Base-by-base conservation (phyloP, 1,140 invertebrate species). In the Neodiprion fabricii region DNA sequence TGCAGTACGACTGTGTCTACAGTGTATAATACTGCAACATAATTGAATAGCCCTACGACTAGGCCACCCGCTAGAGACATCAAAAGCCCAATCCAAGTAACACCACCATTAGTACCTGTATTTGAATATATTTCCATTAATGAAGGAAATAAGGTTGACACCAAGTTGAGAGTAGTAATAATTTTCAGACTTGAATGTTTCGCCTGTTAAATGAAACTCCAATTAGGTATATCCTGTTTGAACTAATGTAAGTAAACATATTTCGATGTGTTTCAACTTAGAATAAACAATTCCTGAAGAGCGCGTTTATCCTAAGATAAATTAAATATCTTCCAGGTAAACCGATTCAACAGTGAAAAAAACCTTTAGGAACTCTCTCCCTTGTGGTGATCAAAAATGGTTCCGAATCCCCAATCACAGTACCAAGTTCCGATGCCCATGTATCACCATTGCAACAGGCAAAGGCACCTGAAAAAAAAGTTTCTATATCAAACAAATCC, bases 401-500 rank as follows among this genome's bases (percentile, higher is more conserved):
- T 78, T 95, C 90, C 0, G 88, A 85, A 23, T 81, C 87, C 14
- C 92, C 91, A 9, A 96, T 82, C 0, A 96, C 96, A 50, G 95
- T 91, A 48, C 96, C 96, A 61, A 98, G 85, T 87, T 98, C 97
- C 23, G 95, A 97, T 66, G 96, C 95, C 94, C 96, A 97, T 1
- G 96, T 98, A 82, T 98, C 97, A 8, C 96, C 97, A 85, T 95
- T 96, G 80, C 93, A 93, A 81, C 95, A 96, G 7, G 95, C 92
- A 78, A 97, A 90, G 4, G 94, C 89, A 80, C 93, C 94, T 93
- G 77, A 67, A 87, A 86, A 67, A 75, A 74, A 9, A 23, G n/a
- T 72, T 48, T 11, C 14, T 67, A 53, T 73, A 72, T 53, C 65
- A 71, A 73, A 74, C 17, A 70, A 17, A 48, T 40, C 28, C 28